Conservation (phyloP, 2,888 invertebrate species). For the Heliconius aoede region DNA sequence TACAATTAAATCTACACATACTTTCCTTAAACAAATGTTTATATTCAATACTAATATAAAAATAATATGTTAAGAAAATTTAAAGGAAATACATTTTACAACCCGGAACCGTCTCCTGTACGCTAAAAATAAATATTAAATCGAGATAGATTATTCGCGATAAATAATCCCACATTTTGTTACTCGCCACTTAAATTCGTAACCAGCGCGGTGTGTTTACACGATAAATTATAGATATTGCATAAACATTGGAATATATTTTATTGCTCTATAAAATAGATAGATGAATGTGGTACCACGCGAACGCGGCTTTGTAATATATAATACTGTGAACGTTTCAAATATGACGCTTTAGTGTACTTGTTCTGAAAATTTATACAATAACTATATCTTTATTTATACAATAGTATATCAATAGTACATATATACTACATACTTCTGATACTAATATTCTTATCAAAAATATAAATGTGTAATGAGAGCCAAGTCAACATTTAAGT, state of each 20-base stretch:
- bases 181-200: conserved; percentile 50
- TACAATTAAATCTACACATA: background rate
- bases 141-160: conserved; percentile 5
- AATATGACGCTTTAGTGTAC: conserved; percentile 48
- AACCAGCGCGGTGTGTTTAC: conserved; percentile 63
- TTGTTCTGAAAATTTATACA: conserved; percentile 22
- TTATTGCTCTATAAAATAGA: conserved; percentile 73
- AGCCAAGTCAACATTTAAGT: no score
- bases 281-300: conserved; percentile 62
- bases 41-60: no score
- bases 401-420: background rate
- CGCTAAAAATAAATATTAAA: conserved; percentile 9
- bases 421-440: background rate
- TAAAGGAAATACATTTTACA: background rate
- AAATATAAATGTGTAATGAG: no score
- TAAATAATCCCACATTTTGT: conserved; percentile 31
- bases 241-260: conserved; percentile 76
- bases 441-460: background rate
- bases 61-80: background rate
- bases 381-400: background rate
- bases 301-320: conserved; percentile 26
- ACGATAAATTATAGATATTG: conserved; percentile 76
- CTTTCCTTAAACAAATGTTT: background rate
- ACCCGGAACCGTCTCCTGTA: background rate
- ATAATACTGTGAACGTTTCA: conserved; percentile 49